Evolutionary conservation across 2,113 vertebrate species (phyloP), one percentile per base, ranked within the genome.

Genomic region (Hirundichthys speculiger): DNA sequence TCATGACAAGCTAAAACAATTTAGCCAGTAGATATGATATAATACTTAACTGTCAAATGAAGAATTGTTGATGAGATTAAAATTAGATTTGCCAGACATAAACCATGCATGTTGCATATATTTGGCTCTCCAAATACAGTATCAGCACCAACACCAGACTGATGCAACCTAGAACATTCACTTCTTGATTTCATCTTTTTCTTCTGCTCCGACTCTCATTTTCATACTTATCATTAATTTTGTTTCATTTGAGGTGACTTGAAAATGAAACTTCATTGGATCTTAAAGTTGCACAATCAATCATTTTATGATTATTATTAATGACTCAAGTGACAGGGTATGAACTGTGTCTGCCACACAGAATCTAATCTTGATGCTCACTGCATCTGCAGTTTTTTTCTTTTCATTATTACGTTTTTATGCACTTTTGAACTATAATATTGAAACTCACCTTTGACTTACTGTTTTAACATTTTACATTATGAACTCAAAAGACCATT

Each of bases 1-100:
- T 65, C 49, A 49, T 56, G 57, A 75, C 63, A 41, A 48, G 41
- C 7, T 15, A 63, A 73, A 70, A 73, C 40, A 78, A 60, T 69
- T 52, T 5, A 20, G 41, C 15, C 18, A 43, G 20, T 41, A 45
- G 58, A 64, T 39, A 20, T 53, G 47, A 53, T 52, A 39, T 62
- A 60, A 70, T 57, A 57, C 47, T 77, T 75, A 57, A 43, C 42
- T 63, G 58, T 77, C 59, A 39, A 18, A 41, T 16, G 41, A 7
- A 18, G 22, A 50, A 13, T 73, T 62, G 57, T 13, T 53, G 61
- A 1, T 25, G 39, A 61, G 53, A 19, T 62, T 54, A 68, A 22
- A 57, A 64, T 56, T 25, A 19, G 15, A 56, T 66, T 48, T 40
- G 3, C 25, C 40, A 21, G 19, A 53, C 27, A 64, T 45, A 30